Evolutionary conservation across 1,140 invertebrate genomes (phyloP), one percentile per base, ranked within the genome.

Genomic region (Laupala kohalensis): DNA sequence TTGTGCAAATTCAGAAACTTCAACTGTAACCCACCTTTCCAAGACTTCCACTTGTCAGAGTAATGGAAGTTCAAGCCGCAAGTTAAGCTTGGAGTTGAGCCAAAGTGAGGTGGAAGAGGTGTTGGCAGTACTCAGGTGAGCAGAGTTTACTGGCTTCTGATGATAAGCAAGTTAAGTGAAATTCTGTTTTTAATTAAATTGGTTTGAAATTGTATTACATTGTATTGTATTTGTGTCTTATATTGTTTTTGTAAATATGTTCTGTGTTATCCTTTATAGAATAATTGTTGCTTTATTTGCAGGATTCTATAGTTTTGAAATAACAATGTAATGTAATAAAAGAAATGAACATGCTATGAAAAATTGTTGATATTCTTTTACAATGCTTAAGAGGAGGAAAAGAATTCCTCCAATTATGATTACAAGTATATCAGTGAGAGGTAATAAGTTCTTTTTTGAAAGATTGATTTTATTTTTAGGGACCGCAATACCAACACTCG

Each of bases 101-200:
- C 80, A 79, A 37, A 77, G 78, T 0, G 83, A 84, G 71, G 80
- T 83, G 68, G 78, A 83, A 71, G 82, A 84, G 74, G 83, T 84
- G 1, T 72, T 84, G 27, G 80, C 82, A 26, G 83, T 84, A 5
- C 69, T 84, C 13, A 70, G 69, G 68, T 73, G n/a, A 64, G 69
- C 64, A 28, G n/a, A n/a, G n/a, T n/a, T n/a, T n/a, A n/a, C n/a
- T n/a, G n/a, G n/a, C n/a, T n/a, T n/a, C n/a, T n/a, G n/a, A n/a
- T n/a, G n/a, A n/a, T n/a, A n/a, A n/a, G n/a, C n/a, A n/a, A n/a
- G n/a, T n/a, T n/a, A n/a, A n/a, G n/a, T n/a, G n/a, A n/a, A n/a
- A n/a, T n/a, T n/a, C n/a, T n/a, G n/a, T n/a, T n/a, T n/a, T n/a
- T n/a, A n/a, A n/a, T n/a, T n/a, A n/a, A n/a, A n/a, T n/a, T n/a